Evolutionary conservation across 2,888 invertebrate genomes (phyloP), one percentile per base, ranked within the genome.

Genomic region (Ditula angustiorana): DNA sequence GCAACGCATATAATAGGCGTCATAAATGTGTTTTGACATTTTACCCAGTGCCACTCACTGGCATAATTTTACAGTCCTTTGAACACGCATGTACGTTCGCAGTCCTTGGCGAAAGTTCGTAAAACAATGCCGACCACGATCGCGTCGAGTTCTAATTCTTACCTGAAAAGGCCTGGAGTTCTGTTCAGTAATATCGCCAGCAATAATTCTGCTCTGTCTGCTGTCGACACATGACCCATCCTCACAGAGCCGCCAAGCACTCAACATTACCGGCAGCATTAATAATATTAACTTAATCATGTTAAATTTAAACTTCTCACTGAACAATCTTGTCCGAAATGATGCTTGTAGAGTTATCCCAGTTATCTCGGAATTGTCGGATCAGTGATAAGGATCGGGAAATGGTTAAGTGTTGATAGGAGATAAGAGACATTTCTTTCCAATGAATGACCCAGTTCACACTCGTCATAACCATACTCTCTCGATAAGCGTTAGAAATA

Each of bases 121-220:
- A n/a, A n/a, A n/a, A n/a, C n/a, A n/a, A n/a, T n/a, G n/a, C n/a
- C n/a, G n/a, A n/a, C n/a, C n/a, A n/a, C n/a, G n/a, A n/a, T n/a
- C n/a, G n/a, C n/a, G n/a, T n/a, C n/a, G n/a, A n/a, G n/a, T n/a
- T n/a, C n/a, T n/a, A n/a, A 1, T 2, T 19, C 77, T 73, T 70
- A 90, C 92, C 82, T 92, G 91, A 73, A 86, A 92, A 1, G 92
- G 91, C 58, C 92, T 82, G 0, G 84, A 80, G 58, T 87, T 81
- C 10, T 78, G 77, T 63, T 86, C 83, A 10, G 80, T 76, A 2
- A 75, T 79, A 0, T 74, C 81, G 0, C 90, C 92, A 0, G 81
- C 86, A 0, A 70, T 71, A 56, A 92, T 85, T 64, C 90, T 83
- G 0, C 78, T 67, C 46, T 73, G 71, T 3, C 24, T 59, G 16